These are phyloP conservation scores for Rhopalosiphum padi DNA, from an alignment of 1,140 invertebrate genomes.

Conservation along the genomic window DNA sequence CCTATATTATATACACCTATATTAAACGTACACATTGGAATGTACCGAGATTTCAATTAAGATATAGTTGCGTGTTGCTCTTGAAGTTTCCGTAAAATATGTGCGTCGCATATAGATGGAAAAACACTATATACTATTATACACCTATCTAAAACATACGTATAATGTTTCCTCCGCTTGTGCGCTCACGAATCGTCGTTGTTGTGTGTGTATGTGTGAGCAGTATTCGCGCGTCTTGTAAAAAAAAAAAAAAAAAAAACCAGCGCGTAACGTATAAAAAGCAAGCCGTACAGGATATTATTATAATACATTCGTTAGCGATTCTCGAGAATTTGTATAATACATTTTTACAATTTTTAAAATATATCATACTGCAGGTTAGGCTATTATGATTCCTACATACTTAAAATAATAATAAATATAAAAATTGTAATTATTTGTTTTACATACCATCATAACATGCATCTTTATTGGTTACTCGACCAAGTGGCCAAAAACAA, in stretches of 20 bases:
- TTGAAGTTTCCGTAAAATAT: conserved; percentile 13
- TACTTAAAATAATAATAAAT: too few species aligned
- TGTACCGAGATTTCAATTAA: conserved; percentile 13
- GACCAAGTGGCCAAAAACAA: too few species aligned
- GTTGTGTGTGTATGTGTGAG: too few species aligned
- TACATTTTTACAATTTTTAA: too few species aligned
- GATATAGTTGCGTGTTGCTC: background rate
- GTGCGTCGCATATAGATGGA: background rate
- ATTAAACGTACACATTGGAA: background rate
- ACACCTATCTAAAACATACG: background rate
- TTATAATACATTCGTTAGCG: background rate
- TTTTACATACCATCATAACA: too few species aligned
- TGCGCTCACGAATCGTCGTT: background rate
- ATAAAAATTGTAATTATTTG: too few species aligned
- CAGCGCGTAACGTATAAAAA: background rate
- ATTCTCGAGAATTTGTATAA: too few species aligned
- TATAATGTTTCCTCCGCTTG: background rate
- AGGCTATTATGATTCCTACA: too few species aligned
- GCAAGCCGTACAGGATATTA: background rate
- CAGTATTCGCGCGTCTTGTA: background rate
- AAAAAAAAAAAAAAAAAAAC: background rate
- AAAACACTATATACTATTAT: background rate
- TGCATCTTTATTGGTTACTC: too few species aligned
- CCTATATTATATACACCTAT: background rate
- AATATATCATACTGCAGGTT: too few species aligned